Evolutionary conservation across 2,113 vertebrate genomes (phyloP), one percentile per base, ranked within the genome.

Genomic region (Amblyopsis rosae): DNA sequence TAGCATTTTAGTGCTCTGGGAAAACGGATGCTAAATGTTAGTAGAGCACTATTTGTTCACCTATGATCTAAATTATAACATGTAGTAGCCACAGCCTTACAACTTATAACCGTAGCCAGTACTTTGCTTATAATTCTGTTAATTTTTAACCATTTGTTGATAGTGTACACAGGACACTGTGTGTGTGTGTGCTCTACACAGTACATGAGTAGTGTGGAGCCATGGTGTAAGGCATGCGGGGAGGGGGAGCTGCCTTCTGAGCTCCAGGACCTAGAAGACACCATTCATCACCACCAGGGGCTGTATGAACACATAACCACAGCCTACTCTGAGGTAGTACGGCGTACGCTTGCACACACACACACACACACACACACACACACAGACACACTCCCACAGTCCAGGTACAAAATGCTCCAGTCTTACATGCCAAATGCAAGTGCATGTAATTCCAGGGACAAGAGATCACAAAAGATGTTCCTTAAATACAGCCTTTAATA

Each of bases 161-260:
- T n/a, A 12, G 13, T 41, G 58, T 60, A 13, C 35, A 33, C 15
- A n/a, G 13, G 32, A 6, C 4, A 17, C 16, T 35, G 26, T 33
- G 26, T 59, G 7, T 59, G 26, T 79, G 13, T 65, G n/a, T 72
- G 12, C 0, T 76, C 54, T 63, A 19, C 57, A 3, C 75, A 99
- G 98, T 99, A 99, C 70, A 96, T 99, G 97, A 94, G 94, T 89
- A 99, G 97, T 49, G 95, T 98, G 83, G 97, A 98, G 79, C 94
- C 96, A 0, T 99, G 98, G 98, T 98, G 96, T 82, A 98, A 99
- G 84, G 97, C 97, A 0, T 99, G 98, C 33, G 97, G 96, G 1
- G 96, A 99, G 65, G 96, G 97, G 33, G 96, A 98, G 12, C 94
- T 99, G 77, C 98, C 98, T 0, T 96, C 96, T 0, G 98, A 99